Evolutionary conservation across 2,888 invertebrate genomes (phyloP), one percentile per base, ranked within the genome.

Genomic region (Nomada ferruginata): DNA sequence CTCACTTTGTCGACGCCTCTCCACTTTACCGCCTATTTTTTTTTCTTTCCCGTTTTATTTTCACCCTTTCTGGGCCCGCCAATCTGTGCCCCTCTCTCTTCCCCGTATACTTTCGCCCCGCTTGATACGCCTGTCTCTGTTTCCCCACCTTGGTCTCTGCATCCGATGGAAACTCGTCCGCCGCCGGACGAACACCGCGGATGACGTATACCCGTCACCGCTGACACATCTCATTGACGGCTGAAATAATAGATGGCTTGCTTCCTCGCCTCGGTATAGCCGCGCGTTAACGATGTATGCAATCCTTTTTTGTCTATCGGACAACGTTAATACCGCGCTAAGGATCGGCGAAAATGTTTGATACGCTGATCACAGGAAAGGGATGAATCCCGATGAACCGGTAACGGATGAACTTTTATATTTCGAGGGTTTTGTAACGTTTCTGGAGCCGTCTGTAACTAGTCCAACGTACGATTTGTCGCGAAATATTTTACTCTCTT

Each of bases 1-100:
- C 91, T 91, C 91, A 89, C 91, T 92, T 92, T 91, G 91, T 90
- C 86, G 84, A 83, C 87, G 85, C 85, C 87, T 86, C 85, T 82
- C 69, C 87, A 79, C 87, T 87, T 87, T 89, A 83, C 84, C 80
- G 77, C 79, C 76, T 53, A 55, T 79, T 83, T 89, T 57, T 57
- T 89, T 88, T 86, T 82, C 71, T 59, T 29, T 29, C 81, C 74
- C 53, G 29, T 79, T 82, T 88, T 57, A 26, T 89, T 89, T 86
- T 83, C 71, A 74, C 84, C 55, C 79, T 79, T 61, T 69, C 79
- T 64, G 74, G 71, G 60, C 53, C 44, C 36, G 47, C 50, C 42
- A 55, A 47, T 65, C 53, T 42, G 64, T 15, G n/a, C 20, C 50
- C 15, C 52, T 59, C 50, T 47, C 53, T 42, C 26, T 55, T 55